Base-by-base conservation (phyloP, 2,888 invertebrate genomes). In the Sisyra nigra region DNA sequence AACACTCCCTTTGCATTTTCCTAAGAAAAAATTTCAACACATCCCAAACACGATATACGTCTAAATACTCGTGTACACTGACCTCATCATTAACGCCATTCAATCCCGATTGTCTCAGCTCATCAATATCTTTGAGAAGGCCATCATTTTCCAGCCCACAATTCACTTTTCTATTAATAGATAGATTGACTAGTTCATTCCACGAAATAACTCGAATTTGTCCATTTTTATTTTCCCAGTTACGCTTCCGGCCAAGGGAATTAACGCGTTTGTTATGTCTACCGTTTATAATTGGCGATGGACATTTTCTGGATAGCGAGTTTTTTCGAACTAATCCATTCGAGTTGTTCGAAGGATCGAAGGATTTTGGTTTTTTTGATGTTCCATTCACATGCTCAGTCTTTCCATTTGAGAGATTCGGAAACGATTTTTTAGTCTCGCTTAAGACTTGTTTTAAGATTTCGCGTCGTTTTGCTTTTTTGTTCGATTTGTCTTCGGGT, bases 151-250 rank as follows among this genome's bases (percentile, higher is more conserved):
- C 57, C 44, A 48, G 54, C 48, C 37, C 54, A 48, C 49, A 53
- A 54, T 45, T 48, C 47, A 29, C 46, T 61, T 69, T 66, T 56
- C 68, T 64, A 61, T 69, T 65, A 49, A 71, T 57, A 34, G 73
- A 68, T 56, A 72, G 60, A 53, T 72, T 69, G 53, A 71, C 64
- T 47, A 74, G 57, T 53, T 68, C 65, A 50, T 67, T 65, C 72
- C 72, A 73, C 32, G 69, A 65, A 36, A 68, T 56, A 35, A 48
- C 47, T 33, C 46, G 50, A 3, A 46, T n/a, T n/a, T n/a, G n/a
- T n/a, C n/a, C 44, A 15, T 50, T 46, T 45, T 44, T 37, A 36
- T 49, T 45, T 4, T 46, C 44, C 24, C 46, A 49, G 13, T 40
- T 45, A 2, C 51, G 50, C 10, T 62, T 61, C 58, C 66, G 68